phyloP scores from a whole-genome alignment of 2,797 vertebrate species.

The Cynodonichthys magdalenae region DNA sequence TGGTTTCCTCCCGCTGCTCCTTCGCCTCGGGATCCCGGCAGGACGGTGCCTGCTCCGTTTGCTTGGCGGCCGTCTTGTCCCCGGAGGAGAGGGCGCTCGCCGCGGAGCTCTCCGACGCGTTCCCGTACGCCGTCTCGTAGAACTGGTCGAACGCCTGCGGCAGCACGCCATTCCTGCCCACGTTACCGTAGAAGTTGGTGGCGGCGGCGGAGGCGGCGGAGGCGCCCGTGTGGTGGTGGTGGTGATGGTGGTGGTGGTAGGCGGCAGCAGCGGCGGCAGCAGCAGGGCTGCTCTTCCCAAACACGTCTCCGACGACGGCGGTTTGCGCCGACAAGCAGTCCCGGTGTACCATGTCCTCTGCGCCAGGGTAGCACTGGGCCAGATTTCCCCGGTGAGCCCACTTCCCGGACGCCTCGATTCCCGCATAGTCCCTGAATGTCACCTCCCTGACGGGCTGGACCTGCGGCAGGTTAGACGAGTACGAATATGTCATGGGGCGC shows the following conservation, averaged over 20 bases:
- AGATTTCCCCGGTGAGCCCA: slow-evolving; percentile 96
- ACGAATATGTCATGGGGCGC: slow-evolving; percentile 98
- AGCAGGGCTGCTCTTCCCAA: slow-evolving; percentile 92
- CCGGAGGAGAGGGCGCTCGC: slow-evolving; percentile 86
- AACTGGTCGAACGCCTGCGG: slow-evolving; percentile 99
- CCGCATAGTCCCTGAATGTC: slow-evolving; percentile 98
- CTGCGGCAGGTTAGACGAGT: slow-evolving; percentile 97
- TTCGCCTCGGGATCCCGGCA: slow-evolving; percentile 84
- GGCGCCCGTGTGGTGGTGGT: slow-evolving; percentile 88
- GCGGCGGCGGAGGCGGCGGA: slow-evolving; percentile 88
- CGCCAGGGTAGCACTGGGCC: slow-evolving; percentile 92
- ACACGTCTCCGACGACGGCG: slow-evolving; percentile 92
- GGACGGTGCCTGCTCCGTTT: slow-evolving; percentile 75
- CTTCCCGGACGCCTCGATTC: slow-evolving; percentile 96
- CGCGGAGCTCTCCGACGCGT: slow-evolving; percentile 85
- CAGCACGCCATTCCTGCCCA: slow-evolving; percentile 96
- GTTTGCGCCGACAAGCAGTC: slow-evolving; percentile 94
- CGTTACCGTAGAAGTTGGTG: slow-evolving; percentile 94
- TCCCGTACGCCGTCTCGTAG: slow-evolving; percentile 97
- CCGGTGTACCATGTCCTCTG: slow-evolving; percentile 98
- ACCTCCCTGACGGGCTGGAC: slow-evolving; percentile 98
- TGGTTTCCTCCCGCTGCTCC: slow-evolving; percentile 90
- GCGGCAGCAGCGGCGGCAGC: slow-evolving; percentile 87
- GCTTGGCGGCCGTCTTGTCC: slow-evolving; percentile 88
- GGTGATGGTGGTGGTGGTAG: slow-evolving; percentile 85